Percentiles rank a stretch among this genome's conserved stretches.
Evolutionary conservation across 2,797 vertebrate species (phyloP).

Genomic region (Euphonia xanthogaster): DNA sequence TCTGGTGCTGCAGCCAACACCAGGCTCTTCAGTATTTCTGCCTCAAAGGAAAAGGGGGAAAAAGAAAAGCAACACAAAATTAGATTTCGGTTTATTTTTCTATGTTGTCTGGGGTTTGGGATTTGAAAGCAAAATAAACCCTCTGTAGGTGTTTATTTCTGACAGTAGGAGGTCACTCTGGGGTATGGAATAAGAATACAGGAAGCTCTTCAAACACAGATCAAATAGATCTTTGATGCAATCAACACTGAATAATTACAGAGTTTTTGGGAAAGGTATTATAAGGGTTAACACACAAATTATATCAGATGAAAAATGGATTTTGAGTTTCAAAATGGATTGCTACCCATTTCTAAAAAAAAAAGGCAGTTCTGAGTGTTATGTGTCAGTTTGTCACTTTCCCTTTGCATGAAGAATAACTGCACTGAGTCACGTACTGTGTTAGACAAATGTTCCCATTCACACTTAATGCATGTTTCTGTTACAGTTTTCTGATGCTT

Average conservation of each 20-base stretch:
- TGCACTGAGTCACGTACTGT: conserved; percentile 36
- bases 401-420: conserved; percentile 22
- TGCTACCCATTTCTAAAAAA: neutral
- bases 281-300: neutral
- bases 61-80: neutral
- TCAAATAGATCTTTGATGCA: neutral
- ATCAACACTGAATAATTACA: neutral
- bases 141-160: conserved; percentile 17
- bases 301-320: neutral
- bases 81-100: neutral
- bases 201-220: neutral
- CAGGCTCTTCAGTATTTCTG: neutral
- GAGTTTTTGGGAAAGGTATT: neutral
- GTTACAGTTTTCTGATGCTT: conserved; percentile 5
- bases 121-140: conserved; percentile 7
- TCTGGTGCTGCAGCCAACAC: neutral
- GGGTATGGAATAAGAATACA: neutral
- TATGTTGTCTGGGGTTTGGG: neutral
- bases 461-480: conserved; percentile 28
- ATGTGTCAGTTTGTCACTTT: conserved; percentile 3
- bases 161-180: conserved; percentile 8
- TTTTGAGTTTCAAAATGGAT: neutral
- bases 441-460: conserved; percentile 31
- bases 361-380: neutral
- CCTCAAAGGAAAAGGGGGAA: neutral